A percentile compares a stretch with the other conserved stretches of the same genome.
Evolutionary conservation across 2,888 invertebrate species (phyloP).

Genomic region (Agapostemon virescens): DNA sequence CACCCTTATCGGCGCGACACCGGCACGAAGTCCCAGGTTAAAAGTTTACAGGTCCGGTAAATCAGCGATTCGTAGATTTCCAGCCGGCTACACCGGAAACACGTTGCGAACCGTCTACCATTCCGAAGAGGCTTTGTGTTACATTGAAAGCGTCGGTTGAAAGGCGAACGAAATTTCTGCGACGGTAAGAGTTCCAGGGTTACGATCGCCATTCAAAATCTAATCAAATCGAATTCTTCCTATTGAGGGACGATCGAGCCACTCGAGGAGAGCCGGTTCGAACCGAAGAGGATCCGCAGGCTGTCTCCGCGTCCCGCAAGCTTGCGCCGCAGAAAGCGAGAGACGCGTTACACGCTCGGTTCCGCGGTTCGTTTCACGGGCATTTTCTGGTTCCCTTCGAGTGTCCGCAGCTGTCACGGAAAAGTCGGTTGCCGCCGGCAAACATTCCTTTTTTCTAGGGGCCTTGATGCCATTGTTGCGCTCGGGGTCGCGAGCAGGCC

Average conservation of each 20-base stretch:
- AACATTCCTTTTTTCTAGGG: slow-evolving; percentile 63
- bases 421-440: slow-evolving; percentile 63
- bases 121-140: background rate
- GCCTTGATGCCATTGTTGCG: slow-evolving; percentile 58
- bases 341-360: slow-evolving; percentile 33
- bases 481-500: slow-evolving; percentile 31
- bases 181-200: background rate
- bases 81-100: background rate
- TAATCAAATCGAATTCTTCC: slow-evolving; percentile 10
- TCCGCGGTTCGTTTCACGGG: slow-evolving; percentile 47
- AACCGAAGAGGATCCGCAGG: background rate
- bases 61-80: background rate
- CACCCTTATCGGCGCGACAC: too few relatives aligned
- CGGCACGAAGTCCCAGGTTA: background rate
- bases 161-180: background rate
- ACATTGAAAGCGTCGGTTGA: background rate
- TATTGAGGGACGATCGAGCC: background rate
- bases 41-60: background rate
- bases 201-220: slow-evolving; percentile 2
- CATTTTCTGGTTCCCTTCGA: slow-evolving; percentile 40
- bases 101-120: background rate
- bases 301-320: background rate
- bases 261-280: slow-evolving; percentile 26
- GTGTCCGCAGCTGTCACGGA: slow-evolving; percentile 63
- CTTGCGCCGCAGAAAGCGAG: slow-evolving; percentile 8